These are phyloP conservation scores for Naja naja DNA, from an alignment of 2,113 vertebrate genomes.

Conservation along the genomic window DNA sequence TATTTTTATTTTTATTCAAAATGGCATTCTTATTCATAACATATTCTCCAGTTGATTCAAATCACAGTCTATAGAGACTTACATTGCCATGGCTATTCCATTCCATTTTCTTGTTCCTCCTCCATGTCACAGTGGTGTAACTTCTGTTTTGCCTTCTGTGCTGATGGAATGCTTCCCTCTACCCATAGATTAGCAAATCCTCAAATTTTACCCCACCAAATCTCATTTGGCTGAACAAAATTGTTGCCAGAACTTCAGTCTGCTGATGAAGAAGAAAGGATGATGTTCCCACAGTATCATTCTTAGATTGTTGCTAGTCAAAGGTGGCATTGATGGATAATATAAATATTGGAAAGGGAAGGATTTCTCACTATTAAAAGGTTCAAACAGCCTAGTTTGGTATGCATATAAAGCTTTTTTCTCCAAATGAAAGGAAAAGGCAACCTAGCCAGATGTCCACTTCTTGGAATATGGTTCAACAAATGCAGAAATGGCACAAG, in stretches of 20 bases:
- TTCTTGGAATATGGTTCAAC: neutral
- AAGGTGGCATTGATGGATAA: neutral
- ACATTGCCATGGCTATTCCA: neutral
- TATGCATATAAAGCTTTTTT: neutral
- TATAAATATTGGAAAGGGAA: neutral
- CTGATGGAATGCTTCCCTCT: neutral
- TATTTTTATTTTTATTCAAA: neutral
- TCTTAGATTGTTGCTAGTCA: neutral
- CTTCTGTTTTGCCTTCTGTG: neutral
- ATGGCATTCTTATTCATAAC: neutral
- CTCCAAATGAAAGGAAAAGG: neutral
- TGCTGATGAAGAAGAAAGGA: neutral
- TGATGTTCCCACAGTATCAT: neutral
- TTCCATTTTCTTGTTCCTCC: neutral
- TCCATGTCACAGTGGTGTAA: neutral
- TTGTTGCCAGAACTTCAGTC: neutral
- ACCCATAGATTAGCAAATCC: neutral
- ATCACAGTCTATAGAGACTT: neutral
- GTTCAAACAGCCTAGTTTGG: neutral
- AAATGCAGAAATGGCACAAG: neutral
- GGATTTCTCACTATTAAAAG: neutral
- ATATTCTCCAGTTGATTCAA: neutral
- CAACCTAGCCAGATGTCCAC: neutral
- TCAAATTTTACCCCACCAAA: neutral
- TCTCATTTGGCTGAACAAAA: neutral